Evolutionary conservation across 2,113 vertebrate genomes (phyloP), one percentile per base, ranked within the genome.

Genomic region (Lepus americanus): DNA sequence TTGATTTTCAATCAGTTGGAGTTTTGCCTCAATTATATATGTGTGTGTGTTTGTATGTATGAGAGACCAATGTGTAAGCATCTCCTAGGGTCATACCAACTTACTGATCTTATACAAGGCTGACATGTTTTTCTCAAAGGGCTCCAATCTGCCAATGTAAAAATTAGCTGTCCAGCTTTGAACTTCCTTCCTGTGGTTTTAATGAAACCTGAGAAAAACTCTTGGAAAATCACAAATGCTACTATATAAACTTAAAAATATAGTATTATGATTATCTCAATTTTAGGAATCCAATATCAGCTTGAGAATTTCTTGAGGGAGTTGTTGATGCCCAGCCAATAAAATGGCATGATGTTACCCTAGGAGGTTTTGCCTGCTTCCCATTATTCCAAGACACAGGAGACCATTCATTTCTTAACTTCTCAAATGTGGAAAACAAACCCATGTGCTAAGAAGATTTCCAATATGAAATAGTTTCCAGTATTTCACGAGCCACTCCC

Each of bases 381-480:
- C 74, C 33, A 31, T 70, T 92, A 85, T 83, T 90, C 22, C 72
- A 89, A 93, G 79, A 94, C 33, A 79, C 25, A 74, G 76, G 85
- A 95, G 67, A 85, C 29, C 31, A 63, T 82, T 92, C 23, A 81
- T 87, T 92, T 93, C 53, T 94, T 67, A 92, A 78, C n/a, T 92
- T 90, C 59, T 27, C 63, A 74, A 90, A 90, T 74, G 89, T 93
- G 76, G 90, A 93, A 96, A 97, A 95, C 89, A 96, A 90, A 80
- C 11, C 27, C 78, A 78, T 93, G 81, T 79, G 17, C 51, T 55
- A 78, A 90, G 44, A 79, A 23, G 20, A 87, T 9, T 89, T 77
- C 80, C 70, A 92, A 44, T n/a, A 19, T 51, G 59, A 92, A 94
- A 95, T 87, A 84, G 33, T 89, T 96, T 95, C 87, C 87, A 87